Conservation (phyloP, 2,888 invertebrate species). For the Disparrhopalites patrizii region DNA sequence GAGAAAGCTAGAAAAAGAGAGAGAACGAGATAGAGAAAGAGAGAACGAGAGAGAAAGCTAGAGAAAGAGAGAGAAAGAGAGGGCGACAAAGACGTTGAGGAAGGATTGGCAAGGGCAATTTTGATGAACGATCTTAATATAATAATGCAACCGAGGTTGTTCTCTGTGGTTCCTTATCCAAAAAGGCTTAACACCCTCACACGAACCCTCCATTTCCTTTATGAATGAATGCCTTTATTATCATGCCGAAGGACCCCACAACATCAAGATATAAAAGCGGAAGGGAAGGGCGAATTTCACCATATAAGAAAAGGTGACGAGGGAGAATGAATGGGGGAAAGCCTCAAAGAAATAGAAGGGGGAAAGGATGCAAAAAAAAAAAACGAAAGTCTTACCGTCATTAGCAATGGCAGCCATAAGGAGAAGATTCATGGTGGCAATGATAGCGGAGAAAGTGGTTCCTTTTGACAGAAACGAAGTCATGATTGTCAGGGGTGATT, state of each 20-base stretch:
- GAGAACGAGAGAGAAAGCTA: not conserved
- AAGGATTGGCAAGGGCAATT: too few species aligned
- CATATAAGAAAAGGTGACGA: not conserved
- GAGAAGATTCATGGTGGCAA: constrained; percentile 48
- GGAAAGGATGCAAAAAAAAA: not conserved
- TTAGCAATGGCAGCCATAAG: constrained; percentile 49
- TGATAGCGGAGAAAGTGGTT: constrained; percentile 46
- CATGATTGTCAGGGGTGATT: constrained; percentile 34
- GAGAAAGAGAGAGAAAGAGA: not conserved
- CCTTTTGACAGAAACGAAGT: constrained; percentile 44
- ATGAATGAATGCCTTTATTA: too few species aligned
- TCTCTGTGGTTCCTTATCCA: too few species aligned
- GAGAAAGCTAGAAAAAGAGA: not conserved
- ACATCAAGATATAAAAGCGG: too few species aligned
- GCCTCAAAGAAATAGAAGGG: not conserved
- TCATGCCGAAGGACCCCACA: too few species aligned
- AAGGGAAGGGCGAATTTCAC: too few species aligned
- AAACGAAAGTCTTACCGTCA: constrained; percentile 43
- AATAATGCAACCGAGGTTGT: too few species aligned
- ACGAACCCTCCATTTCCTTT: too few species aligned
- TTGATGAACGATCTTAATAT: too few species aligned
- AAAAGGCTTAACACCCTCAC: too few species aligned
- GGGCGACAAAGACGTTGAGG: not conserved
- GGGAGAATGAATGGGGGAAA: not conserved
- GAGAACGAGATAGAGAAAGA: not conserved